Evolutionary conservation across 2,888 invertebrate species (phyloP), one percentile per base, ranked within the genome.

Genomic region (Peribatodes rhomboidaria): DNA sequence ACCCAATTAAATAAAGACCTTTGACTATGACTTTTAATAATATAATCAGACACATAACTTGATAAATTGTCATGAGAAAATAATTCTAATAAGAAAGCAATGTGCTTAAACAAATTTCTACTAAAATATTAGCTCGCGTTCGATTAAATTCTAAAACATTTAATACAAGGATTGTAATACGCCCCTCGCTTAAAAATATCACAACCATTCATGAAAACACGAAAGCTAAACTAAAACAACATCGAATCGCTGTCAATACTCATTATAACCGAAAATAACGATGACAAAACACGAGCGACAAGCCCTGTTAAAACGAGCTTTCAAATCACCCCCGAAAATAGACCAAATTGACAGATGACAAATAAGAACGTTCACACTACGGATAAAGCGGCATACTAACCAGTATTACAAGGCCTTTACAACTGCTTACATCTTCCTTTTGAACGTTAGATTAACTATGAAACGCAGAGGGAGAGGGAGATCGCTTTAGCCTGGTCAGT

Each of bases 331-430:
- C 89, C 89, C 80, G 44, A 81, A 91, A 92, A 92, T 92, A 92
- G 88, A 91, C 85, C 84, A 89, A 92, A 90, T 92, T 92, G 92
- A 93, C 92, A 92, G 90, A 89, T 92, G 92, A 93, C 92, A 93
- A 93, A 93, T 93, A 90, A 82, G 90, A 83, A 83, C 86, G 89
- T 90, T 92, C 90, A 87, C 90, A 90, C 90, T 79, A 79, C 83
- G 84, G 87, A 85, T 87, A 88, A 80, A 83, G 81, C 79, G 83
- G 73, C 72, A 73, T 62, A 59, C 49, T 58, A 71, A 78, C 90
- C 86, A 87, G 47, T 33, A 9, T 75, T 62, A 63, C 33, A n/a
- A 75, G 88, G 85, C 46, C 86, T 67, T 47, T 64, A 61, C 50
- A 64, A 60, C 59, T 62, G 66, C 64, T 42, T 20, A 58, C 56